A percentile compares a stretch with the other conserved stretches of the same genome.
Conservation (phyloP, 2,113 vertebrate species). For the Trematomus loennbergii region DNA sequence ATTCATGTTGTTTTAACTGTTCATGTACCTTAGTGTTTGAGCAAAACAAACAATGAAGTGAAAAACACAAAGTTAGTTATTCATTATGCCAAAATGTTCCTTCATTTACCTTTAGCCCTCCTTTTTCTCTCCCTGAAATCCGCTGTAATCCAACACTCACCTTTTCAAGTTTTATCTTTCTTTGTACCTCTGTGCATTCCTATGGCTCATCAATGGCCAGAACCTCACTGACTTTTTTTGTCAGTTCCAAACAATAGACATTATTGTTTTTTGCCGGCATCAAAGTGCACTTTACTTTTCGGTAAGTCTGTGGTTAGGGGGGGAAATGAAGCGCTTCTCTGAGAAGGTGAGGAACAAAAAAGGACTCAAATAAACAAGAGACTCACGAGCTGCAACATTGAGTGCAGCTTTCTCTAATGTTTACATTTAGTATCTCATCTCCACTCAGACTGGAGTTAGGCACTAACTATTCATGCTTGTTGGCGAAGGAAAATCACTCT, state of each 20-base stretch:
- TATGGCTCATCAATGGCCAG: conserved; percentile 29
- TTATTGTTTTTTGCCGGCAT: conserved; percentile 6
- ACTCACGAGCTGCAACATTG: conserved; percentile 3
- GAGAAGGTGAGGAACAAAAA: not conserved
- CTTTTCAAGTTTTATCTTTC: conserved; percentile 52
- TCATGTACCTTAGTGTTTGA: too few relatives aligned
- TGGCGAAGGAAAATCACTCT: not conserved
- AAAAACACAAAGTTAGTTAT: conserved; percentile 12
- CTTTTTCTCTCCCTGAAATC: conserved; percentile 8
- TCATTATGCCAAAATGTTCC: not conserved
- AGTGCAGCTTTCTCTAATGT: conserved; percentile 18
- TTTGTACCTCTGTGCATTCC: conserved; percentile 35
- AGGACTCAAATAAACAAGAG: conserved; percentile 8
- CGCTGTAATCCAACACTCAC: conserved; percentile 40
- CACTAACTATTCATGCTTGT: not conserved
- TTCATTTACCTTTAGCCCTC: not conserved
- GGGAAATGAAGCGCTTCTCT: not conserved
- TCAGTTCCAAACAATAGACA: conserved; percentile 19
- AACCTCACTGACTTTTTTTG: conserved; percentile 11
- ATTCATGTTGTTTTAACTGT: too few relatives aligned
- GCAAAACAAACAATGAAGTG: not conserved
- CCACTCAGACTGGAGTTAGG: not conserved
- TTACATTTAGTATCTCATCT: not conserved
- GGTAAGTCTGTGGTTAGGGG: not conserved
- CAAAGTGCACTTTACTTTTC: not conserved